Evolutionary conservation across 2,797 vertebrate genomes (phyloP).

Genomic region (Salmo trutta): DNA sequence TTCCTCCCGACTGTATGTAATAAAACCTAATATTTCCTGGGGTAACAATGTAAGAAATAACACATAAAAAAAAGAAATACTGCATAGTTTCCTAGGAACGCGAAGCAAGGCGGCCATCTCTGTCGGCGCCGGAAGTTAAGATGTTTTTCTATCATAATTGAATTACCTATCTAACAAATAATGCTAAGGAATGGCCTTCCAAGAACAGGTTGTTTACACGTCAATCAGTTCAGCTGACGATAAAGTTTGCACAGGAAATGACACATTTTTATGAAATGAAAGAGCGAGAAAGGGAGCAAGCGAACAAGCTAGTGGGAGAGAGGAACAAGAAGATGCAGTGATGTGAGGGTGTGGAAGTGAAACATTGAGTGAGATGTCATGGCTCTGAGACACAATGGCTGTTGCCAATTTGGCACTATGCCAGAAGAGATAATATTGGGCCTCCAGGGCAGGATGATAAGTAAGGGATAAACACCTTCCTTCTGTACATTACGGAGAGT

Average conservation of each 20-base stretch:
- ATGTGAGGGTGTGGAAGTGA: background rate
- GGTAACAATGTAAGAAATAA: no score
- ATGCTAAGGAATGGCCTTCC: slow-evolving; percentile 16
- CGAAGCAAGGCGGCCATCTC: no score
- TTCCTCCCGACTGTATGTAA: no score
- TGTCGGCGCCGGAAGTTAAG: no score
- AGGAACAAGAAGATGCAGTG: background rate
- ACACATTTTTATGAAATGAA: background rate
- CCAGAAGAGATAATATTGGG: background rate
- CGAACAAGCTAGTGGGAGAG: no score
- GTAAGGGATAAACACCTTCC: background rate
- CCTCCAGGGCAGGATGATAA: slow-evolving; percentile 31
- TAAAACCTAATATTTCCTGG: no score
- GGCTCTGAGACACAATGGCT: slow-evolving; percentile 9
- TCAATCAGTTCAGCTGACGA: background rate
- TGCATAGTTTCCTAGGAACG: no score
- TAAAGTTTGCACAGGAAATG: background rate
- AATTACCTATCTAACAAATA: background rate
- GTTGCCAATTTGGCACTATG: slow-evolving; percentile 6
- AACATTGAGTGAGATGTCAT: background rate
- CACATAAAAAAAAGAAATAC: no score
- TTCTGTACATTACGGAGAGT: no score
- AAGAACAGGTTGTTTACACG: background rate
- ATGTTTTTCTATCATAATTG: background rate
- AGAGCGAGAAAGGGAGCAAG: background rate